A percentile compares a stretch with the other conserved stretches of the same genome.
phyloP scores from a whole-genome alignment of 30 jellyfish, hydroid and myxozoan species.

The Aurelia aurita region DNA sequence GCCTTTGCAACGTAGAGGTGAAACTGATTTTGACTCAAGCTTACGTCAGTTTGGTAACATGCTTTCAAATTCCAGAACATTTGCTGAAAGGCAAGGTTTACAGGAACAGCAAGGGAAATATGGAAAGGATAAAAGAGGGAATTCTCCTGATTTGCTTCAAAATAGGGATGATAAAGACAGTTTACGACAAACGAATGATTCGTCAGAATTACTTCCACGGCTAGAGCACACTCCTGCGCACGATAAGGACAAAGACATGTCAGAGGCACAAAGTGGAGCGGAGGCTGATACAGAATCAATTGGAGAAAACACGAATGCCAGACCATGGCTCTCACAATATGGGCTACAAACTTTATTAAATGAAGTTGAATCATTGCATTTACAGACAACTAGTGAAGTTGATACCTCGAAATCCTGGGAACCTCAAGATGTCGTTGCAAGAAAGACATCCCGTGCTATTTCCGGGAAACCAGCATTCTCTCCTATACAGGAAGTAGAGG shows the following conservation, averaged over 20 bases:
- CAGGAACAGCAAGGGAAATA: no score
- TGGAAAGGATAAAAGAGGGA: no score
- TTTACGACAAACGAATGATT: neutral
- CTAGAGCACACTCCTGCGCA: neutral
- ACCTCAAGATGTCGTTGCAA: conserved; percentile 6
- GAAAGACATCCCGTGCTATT: conserved; percentile 24
- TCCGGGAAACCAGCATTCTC: conserved; percentile 83
- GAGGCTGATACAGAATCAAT: no score
- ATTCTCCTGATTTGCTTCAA: no score
- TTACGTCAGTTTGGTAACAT: no score
- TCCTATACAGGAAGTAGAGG: conserved; percentile 82
- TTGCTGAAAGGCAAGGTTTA: neutral
- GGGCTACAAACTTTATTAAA: neutral
- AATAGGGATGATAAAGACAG: no score
- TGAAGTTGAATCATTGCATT: conserved; percentile 13
- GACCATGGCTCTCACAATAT: no score
- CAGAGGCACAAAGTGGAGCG: neutral
- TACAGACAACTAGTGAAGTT: neutral
- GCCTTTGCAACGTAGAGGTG: no score
- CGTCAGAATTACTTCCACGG: neutral
- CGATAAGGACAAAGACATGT: neutral
- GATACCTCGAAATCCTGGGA: neutral
- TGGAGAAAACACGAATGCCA: no score
- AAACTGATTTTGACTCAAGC: no score
- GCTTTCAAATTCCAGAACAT: neutral